Base-by-base conservation (phyloP, 2,888 invertebrate species). In the Drosophila recens region DNA sequence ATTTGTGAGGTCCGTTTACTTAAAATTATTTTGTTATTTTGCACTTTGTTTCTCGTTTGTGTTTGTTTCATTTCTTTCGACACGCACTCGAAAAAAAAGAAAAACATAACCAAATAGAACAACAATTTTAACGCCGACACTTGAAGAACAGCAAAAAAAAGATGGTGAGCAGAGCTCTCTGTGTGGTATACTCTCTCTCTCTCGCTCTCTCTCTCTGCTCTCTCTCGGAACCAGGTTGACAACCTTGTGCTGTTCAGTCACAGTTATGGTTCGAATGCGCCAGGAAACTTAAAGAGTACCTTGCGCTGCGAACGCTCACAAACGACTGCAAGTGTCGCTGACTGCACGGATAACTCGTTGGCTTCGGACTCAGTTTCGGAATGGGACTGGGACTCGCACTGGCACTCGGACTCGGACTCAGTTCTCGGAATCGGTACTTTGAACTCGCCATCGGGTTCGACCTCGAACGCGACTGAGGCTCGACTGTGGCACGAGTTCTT, bases 281-380 rank as follows among this genome's bases (percentile, higher is more conserved):
- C 76, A 78, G 65, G 64, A 79, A 64, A 79, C 64, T 72, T 68
- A 58, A 49, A 70, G 74, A 71, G 78, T 79, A 86, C 85, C 87
- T 89, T 80, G 82, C 85, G 86, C 89, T 89, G 80, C 80, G 88
- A 89, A 89, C 80, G 85, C 86, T 87, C 78, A 82, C 89, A 87
- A 86, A 82, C 86, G 89, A 86, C 89, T 86, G 88, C 89, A 73
- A 87, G 56, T 67, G 65, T 48, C 66, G 65, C 51, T 71, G 65
- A 53, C 27, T 63, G 68, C 67, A 57, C 49, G 57, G 46, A 46
- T 58, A 67, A 75, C 75, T 78, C 79, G 84, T 78, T 59, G 75
- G 43, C 80, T 82, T n/a, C 30, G 27, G 6, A 42, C 30, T 20
- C 43, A 51, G 46, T n/a, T 4, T 49, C 49, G 58, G 45, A 51